Evolutionary conservation across 2,113 vertebrate genomes (phyloP).

Genomic region (Genyomyrus donnyi): DNA sequence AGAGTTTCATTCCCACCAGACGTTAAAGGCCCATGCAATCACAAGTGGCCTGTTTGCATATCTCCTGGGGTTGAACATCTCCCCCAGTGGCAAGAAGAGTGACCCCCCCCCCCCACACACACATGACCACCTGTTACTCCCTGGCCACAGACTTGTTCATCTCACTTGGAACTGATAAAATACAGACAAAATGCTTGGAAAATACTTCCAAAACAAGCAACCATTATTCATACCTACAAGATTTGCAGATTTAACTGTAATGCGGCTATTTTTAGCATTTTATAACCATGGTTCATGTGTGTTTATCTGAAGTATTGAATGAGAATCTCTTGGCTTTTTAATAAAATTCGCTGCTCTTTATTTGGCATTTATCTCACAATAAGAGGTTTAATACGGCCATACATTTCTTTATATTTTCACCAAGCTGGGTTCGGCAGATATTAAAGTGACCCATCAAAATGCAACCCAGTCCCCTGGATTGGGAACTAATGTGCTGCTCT

Average conservation of each 20-base stretch:
- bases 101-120: neutral
- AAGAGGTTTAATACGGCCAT: neutral
- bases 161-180: neutral
- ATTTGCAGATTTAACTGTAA: neutral
- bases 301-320: neutral
- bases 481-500: neutral
- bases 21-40: neutral
- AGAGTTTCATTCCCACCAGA: slow-evolving; percentile 10
- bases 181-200: neutral
- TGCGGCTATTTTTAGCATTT: neutral
- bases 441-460: neutral
- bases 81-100: neutral
- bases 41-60: neutral
- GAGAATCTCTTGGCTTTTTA: neutral
- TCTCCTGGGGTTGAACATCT: neutral
- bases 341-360: neutral
- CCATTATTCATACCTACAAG: neutral
- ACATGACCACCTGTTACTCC: neutral
- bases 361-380: neutral
- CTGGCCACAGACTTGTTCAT: neutral
- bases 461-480: neutral
- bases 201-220: neutral
- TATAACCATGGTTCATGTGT: neutral
- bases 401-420: neutral
- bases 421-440: neutral